Conservation (phyloP, 1,140 invertebrate species). For the Pseudoatta argentina region DNA sequence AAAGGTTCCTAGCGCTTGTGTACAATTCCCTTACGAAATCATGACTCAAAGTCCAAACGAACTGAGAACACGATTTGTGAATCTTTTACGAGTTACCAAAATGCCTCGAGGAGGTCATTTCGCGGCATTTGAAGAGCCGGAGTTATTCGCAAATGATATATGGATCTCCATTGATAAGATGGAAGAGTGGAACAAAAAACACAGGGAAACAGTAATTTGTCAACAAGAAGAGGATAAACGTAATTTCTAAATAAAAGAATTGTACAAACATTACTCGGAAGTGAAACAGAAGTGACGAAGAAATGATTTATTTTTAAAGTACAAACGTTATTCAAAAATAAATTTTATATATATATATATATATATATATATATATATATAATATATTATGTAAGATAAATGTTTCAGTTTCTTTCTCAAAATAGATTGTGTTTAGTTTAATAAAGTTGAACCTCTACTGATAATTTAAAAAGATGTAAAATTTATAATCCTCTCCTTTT, state of each 20-base stretch:
- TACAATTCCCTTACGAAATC: conserved; percentile 19
- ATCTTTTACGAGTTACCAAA: conserved; percentile 32
- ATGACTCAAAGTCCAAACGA: no score
- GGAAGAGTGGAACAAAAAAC: neutral
- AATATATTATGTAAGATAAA: no score
- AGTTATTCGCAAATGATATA: conserved; percentile 31
- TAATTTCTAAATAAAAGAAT: neutral
- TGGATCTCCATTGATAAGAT: conserved; percentile 5
- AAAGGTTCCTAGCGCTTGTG: conserved; percentile 1
- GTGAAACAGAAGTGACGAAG: neutral
- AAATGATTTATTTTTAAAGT: no score
- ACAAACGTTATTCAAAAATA: no score
- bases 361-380: no score
- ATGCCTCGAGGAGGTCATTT: conserved; percentile 40
- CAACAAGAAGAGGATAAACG: neutral
- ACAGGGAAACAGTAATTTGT: neutral
- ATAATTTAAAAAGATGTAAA: no score
- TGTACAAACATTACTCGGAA: neutral
- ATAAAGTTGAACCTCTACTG: no score
- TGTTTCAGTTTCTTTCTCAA: no score
- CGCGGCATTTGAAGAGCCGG: conserved; percentile 9
- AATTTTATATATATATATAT: no score
- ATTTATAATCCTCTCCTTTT: no score
- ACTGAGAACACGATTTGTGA: conserved; percentile 19
- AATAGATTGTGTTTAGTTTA: no score